phyloP scores from a whole-genome alignment of 2,888 invertebrate species.

The Machimus rusticus region DNA sequence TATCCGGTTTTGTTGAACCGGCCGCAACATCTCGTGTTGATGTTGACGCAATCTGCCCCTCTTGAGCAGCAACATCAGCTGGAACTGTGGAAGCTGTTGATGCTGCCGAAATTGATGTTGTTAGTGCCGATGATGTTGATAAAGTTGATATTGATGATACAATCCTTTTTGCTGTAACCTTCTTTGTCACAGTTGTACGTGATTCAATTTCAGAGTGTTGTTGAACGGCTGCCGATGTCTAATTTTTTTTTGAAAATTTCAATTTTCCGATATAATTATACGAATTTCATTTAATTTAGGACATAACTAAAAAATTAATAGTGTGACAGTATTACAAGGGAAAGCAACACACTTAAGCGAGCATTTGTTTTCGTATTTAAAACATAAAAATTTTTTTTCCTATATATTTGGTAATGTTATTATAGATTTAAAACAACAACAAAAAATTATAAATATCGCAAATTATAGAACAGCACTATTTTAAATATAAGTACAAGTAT shows the following conservation, averaged over 20 bases:
- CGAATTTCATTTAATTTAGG: neutral
- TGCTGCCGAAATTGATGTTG: neutral
- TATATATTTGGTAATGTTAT: no score
- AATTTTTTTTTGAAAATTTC: neutral
- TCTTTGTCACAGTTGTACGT: neutral
- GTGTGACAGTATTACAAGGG: no score
- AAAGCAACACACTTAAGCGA: no score
- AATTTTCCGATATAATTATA: neutral
- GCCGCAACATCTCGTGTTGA: neutral
- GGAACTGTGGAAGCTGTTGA: neutral
- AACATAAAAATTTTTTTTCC: no score
- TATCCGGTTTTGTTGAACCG: neutral
- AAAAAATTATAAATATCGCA: no score
- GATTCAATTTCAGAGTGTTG: neutral
- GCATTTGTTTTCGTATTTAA: no score
- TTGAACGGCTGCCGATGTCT: neutral
- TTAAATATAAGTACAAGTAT: no score
- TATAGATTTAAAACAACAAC: no score
- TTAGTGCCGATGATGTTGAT: conserved; percentile 42
- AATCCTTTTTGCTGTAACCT: conserved; percentile 28
- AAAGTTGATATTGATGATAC: neutral
- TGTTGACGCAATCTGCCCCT: neutral
- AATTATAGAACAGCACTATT: no score
- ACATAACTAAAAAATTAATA: neutral
- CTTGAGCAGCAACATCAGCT: neutral